Base-by-base conservation (phyloP, 2,113 vertebrate species). In the Otolemur garnettii region DNA sequence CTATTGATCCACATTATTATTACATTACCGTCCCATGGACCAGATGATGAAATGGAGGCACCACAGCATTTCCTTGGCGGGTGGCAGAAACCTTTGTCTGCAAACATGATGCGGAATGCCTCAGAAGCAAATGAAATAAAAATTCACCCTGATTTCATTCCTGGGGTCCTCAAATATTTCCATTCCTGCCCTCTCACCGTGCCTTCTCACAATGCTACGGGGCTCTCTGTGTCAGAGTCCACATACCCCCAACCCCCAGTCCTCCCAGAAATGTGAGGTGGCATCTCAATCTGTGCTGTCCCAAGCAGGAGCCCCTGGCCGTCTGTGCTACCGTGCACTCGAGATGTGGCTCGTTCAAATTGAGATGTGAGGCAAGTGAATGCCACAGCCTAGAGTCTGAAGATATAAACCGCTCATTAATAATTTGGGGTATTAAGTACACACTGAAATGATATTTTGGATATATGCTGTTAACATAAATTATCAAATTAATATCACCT, bases 401-500 rank as follows among this genome's bases (percentile, higher is more conserved):
- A 89, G 64, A 33, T 4, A 6, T 89, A 79, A 78, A 24, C 85
- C 85, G 26, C 78, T 77, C n/a, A 45, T 55, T 42, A 69, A 38
- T 85, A 74, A 85, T 72, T 80, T 72, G 53, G n/a, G 28, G 68
- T 38, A 92, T 28, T 45, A 21, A 69, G 75, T 87, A 18, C 13
- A 68, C 38, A 50, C 69, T 75, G 59, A 96, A 92, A 77, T 81
- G 13, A 55, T 33, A 77, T 78, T 83, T 78, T 85, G 50, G 66
- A 26, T 38, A 90, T 86, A 57, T 4, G 45, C 68, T 24, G 19
- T 82, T 86, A 92, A 80, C 84, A 62, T 69, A 78, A 11, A 55
- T 35, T 96, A 68, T 90, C 35, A 69, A 50, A 55, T 83, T 91
- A 68, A 30, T 80, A 88, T 82, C 53, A 80, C 15, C 59, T 91